Evolutionary conservation across 2,797 vertebrate species (phyloP).

Genomic region (Epinephelus malabaricus): DNA sequence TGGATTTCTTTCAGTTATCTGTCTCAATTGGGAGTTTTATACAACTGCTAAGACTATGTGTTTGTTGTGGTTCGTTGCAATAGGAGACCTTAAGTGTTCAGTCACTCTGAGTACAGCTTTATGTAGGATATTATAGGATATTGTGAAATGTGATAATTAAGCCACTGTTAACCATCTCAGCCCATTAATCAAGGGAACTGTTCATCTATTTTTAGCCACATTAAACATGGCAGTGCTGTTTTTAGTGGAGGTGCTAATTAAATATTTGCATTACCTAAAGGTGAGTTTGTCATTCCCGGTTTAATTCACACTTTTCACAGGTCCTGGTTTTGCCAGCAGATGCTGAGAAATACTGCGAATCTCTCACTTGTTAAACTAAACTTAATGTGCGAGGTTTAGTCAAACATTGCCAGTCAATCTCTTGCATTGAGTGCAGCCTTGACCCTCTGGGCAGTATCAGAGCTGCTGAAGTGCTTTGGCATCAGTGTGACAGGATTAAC

Average conservation of each 20-base stretch:
- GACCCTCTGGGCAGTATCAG: slow-evolving; percentile 82
- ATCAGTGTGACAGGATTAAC: slow-evolving; percentile 87
- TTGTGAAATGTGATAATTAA: neutral
- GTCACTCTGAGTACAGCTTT: slow-evolving; percentile 12
- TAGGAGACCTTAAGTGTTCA: neutral
- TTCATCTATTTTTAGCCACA: slow-evolving; percentile 19
- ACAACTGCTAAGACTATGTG: neutral
- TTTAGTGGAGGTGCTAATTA: slow-evolving; percentile 24
- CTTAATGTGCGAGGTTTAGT: slow-evolving; percentile 77
- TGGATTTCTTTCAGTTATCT: neutral
- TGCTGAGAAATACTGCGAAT: slow-evolving; percentile 45
- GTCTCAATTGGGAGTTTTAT: neutral
- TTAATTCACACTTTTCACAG: slow-evolving; percentile 34
- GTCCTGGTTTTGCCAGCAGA: slow-evolving; percentile 41
- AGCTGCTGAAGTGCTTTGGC: slow-evolving; percentile 81
- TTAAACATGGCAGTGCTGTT: neutral
- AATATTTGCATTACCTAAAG: slow-evolving; percentile 43
- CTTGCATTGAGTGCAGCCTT: slow-evolving; percentile 71
- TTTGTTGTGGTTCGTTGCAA: slow-evolving; percentile 10
- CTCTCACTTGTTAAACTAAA: slow-evolving; percentile 69
- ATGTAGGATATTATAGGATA: neutral
- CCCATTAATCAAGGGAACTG: slow-evolving; percentile 4
- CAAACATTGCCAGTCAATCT: slow-evolving; percentile 80
- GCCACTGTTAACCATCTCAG: neutral
- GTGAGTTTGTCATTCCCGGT: slow-evolving; percentile 15